Percentiles rank a stretch among this genome's conserved stretches.
Conservation (phyloP, 2,113 vertebrate genomes). For the Plotosus lineatus region DNA sequence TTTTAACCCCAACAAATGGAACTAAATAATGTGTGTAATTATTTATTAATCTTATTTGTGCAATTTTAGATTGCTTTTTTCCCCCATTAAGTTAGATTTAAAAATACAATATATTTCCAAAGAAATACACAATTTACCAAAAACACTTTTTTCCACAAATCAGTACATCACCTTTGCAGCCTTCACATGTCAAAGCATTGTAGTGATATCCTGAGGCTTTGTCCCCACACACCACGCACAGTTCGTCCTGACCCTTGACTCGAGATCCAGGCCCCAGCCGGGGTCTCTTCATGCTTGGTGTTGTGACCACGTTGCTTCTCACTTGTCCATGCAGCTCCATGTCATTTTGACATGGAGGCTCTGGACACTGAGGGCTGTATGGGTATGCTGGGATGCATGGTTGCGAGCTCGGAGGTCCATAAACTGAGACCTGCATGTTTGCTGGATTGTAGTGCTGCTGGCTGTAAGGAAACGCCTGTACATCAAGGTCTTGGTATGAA, state of each 20-base stretch:
- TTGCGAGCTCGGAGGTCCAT: conserved; percentile 71
- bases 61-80: not conserved
- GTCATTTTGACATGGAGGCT: conserved; percentile 56
- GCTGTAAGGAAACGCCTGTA: conserved; percentile 79
- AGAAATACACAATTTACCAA: not conserved
- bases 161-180: conserved; percentile 84
- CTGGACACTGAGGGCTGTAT: conserved; percentile 73
- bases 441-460: conserved; percentile 77
- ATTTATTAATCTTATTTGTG: too few species aligned
- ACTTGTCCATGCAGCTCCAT: conserved; percentile 60
- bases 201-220: conserved; percentile 95
- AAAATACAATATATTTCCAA: not conserved
- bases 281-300: conserved; percentile 72
- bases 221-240: conserved; percentile 91
- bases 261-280: conserved; percentile 71
- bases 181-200: conserved; percentile 93
- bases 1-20: too few species aligned
- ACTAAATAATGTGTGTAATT: too few species aligned
- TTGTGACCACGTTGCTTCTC: conserved; percentile 56
- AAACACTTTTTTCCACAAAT: not conserved
- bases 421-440: conserved; percentile 75
- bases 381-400: conserved; percentile 71
- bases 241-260: conserved; percentile 84
- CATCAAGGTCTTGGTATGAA: conserved; percentile 80
- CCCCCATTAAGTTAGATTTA: not conserved